phyloP scores from a whole-genome alignment of 2,113 vertebrate genomes.

The Cettia cetti region DNA sequence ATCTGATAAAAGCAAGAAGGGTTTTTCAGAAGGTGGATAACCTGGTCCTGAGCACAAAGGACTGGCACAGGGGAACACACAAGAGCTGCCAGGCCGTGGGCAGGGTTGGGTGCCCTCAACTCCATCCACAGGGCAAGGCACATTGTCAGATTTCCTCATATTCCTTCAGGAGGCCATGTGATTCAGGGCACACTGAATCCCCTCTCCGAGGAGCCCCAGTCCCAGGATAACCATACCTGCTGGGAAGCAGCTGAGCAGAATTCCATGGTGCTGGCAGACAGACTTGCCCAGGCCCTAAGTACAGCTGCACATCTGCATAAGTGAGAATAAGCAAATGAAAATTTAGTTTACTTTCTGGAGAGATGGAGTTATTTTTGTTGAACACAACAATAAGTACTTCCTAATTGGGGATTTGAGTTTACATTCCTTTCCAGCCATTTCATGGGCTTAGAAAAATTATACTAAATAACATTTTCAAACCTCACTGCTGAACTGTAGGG shows the following conservation, averaged over 20 bases:
- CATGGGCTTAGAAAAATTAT: background rate
- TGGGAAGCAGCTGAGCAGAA: background rate
- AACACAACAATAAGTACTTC: background rate
- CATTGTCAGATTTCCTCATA: accelerated
- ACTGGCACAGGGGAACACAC: background rate
- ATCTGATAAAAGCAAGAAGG: background rate
- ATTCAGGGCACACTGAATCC: background rate
- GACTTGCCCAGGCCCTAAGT: background rate
- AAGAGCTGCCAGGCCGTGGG: background rate
- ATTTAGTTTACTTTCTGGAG: background rate
- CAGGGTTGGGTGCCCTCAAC: background rate
- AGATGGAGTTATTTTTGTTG: background rate
- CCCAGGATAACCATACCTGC: background rate
- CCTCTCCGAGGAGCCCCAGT: background rate
- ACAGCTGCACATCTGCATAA: background rate
- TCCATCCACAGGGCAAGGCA: background rate
- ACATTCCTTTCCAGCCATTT: background rate
- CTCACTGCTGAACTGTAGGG: background rate
- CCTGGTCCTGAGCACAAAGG: background rate
- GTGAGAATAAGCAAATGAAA: background rate
- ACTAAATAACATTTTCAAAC: background rate
- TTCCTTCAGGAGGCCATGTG: background rate
- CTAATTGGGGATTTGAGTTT: too few relatives aligned
- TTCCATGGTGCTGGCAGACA: background rate
- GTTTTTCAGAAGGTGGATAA: background rate